phyloP scores from a whole-genome alignment of 1,140 invertebrate genomes.

The Diabrotica undecimpunctata region DNA sequence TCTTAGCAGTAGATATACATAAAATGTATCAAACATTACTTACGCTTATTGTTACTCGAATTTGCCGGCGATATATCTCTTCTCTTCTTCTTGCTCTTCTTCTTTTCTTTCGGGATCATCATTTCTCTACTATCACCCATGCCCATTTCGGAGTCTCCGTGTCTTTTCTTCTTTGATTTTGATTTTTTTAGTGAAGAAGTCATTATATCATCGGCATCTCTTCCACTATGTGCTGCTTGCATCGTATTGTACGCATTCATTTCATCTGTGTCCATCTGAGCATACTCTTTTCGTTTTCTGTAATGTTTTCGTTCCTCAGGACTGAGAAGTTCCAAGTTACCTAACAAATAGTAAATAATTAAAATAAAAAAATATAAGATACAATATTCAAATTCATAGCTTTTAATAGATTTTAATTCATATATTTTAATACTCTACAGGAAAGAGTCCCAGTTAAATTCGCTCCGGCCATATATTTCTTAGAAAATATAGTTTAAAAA shows the following conservation, averaged over 20 bases:
- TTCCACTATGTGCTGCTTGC: constrained; percentile 39
- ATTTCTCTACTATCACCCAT: constrained; percentile 47
- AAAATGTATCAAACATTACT: background rate
- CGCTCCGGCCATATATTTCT: too few species aligned
- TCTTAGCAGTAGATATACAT: too few species aligned
- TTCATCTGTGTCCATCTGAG: constrained; percentile 42
- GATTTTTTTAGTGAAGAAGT: constrained; percentile 37
- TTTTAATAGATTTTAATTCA: too few species aligned
- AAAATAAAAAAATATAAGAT: too few species aligned
- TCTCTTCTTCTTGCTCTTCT: constrained; percentile 46
- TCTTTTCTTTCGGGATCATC: constrained; percentile 46
- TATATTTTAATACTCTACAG: too few species aligned
- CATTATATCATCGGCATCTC: constrained; percentile 39
- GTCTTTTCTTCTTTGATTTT: constrained; percentile 42
- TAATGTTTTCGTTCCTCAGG: constrained; percentile 45
- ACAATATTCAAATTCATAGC: too few species aligned
- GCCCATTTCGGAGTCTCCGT: constrained; percentile 38
- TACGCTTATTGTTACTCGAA: constrained; percentile 12
- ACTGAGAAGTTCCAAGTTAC: constrained; percentile 45
- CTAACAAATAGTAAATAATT: constrained; percentile 12
- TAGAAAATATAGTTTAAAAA: too few species aligned
- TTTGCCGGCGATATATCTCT: constrained; percentile 38
- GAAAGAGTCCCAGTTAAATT: too few species aligned
- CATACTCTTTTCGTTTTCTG: constrained; percentile 39
- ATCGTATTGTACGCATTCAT: constrained; percentile 44